Base-by-base conservation (phyloP, 2,113 vertebrate species). In the Uropsilus gracilis region DNA sequence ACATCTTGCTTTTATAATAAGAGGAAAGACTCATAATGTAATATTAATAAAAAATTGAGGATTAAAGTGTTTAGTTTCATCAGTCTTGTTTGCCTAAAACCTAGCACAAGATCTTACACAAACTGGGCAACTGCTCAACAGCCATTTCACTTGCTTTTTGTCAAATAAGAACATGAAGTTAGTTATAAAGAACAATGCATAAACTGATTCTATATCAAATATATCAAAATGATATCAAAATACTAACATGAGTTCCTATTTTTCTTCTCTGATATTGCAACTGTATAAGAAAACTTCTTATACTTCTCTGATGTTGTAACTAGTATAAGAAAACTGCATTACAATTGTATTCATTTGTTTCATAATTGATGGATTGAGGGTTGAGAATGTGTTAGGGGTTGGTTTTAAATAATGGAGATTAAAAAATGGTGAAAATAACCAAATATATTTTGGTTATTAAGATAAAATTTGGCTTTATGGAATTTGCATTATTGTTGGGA, bases 1-100 rank as follows among this genome's bases (percentile, higher is more conserved):
- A 61, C 30, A 46, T n/a, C 17, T 92, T 80, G 46, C 30, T 90
- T 92, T 90, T 86, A 55, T 46, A 88, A 61, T 6, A 28, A 89
- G 8, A 37, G 8, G 5, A 30, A 76, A 53, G 78, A 2, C 6
- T 5, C 8, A 8, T 46, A 44, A 63, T 69, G 46, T 37, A 77
- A 69, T 53, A 55, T 46, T 68, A 50, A 72, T n/a, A 55, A 22
- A 55, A 64, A 17, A 53, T 24, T 30, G 24, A 93, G 80, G 63
- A 50, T 32, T 26, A 12, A 44, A 78, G 16, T 32, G 9, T 61
- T 72, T 68, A 24, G n/a, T 16, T 66, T 24, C 48, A 10, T 75
- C 32, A 1, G 18, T 28, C 26, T 59, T 68, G 17, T 5, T 14
- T 53, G 71, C 18, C 32, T 14, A 46, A 5, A 22, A 53, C 50